Evolutionary conservation across 2,113 vertebrate species (phyloP).

Genomic region (Dolichotis patagonum): DNA sequence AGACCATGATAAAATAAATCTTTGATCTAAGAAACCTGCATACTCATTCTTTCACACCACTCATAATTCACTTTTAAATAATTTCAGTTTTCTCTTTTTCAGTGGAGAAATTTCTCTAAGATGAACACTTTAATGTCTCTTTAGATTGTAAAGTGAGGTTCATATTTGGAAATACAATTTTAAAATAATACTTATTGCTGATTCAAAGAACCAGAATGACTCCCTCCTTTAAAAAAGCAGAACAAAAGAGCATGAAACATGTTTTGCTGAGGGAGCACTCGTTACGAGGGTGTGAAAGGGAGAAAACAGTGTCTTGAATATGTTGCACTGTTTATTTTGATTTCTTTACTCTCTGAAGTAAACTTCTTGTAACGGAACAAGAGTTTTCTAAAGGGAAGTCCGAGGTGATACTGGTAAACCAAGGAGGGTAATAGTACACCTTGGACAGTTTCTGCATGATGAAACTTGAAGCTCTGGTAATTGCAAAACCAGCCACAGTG

Average conservation of each 20-base stretch:
- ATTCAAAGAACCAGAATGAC: background rate
- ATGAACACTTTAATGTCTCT: background rate
- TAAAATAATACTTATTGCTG: background rate
- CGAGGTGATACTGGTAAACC: background rate
- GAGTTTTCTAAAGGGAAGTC: background rate
- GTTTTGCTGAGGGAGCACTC: background rate
- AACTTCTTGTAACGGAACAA: background rate
- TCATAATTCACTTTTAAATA: background rate
- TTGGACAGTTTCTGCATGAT: background rate
- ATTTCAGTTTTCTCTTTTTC: background rate
- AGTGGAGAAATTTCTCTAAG: background rate
- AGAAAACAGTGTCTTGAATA: background rate
- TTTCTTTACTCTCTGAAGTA: background rate
- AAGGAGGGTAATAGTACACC: rapidly evolving
- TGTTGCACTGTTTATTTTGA: background rate
- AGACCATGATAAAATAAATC: background rate
- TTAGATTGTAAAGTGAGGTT: background rate
- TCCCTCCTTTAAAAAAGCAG: background rate
- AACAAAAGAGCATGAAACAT: background rate
- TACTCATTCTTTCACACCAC: background rate
- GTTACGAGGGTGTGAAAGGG: background rate
- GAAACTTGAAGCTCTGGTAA: background rate
- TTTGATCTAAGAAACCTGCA: background rate
- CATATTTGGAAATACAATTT: background rate
- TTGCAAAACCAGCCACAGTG: background rate